Conservation (phyloP, 2,113 vertebrate genomes). For the Ctenodactylus gundi region DNA sequence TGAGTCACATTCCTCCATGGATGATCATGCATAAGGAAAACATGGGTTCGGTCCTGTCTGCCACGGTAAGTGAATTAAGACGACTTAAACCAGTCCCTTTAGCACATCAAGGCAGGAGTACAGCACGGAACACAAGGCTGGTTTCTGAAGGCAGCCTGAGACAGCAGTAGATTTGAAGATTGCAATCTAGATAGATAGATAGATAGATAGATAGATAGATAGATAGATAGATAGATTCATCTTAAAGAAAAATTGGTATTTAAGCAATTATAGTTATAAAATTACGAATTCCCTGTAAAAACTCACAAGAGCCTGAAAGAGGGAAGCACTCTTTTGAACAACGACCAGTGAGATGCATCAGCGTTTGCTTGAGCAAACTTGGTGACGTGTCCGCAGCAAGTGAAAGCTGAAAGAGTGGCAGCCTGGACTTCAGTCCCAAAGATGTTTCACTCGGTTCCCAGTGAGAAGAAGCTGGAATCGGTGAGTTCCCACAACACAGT, state of each 20-base stretch:
- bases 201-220: too few relatives aligned
- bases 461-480: neutral
- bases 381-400: neutral
- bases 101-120: neutral
- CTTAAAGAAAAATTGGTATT: neutral
- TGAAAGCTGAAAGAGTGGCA: neutral
- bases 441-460: neutral
- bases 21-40: neutral
- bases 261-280: neutral
- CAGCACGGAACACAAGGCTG: neutral
- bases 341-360: neutral
- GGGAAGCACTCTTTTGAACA: neutral
- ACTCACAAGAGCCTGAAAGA: neutral
- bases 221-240: neutral
- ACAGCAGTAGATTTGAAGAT: neutral
- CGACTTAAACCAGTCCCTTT: neutral
- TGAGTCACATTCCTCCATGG: rapidly evolving
- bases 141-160: neutral
- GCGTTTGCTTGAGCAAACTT: neutral
- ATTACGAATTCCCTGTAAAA: neutral
- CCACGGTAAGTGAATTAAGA: neutral
- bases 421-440: neutral
- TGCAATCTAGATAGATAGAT: neutral
- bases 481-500: neutral
- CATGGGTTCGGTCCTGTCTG: neutral